phyloP scores from a whole-genome alignment of 1,140 invertebrate species.

The Scaptomyza hsui region DNA sequence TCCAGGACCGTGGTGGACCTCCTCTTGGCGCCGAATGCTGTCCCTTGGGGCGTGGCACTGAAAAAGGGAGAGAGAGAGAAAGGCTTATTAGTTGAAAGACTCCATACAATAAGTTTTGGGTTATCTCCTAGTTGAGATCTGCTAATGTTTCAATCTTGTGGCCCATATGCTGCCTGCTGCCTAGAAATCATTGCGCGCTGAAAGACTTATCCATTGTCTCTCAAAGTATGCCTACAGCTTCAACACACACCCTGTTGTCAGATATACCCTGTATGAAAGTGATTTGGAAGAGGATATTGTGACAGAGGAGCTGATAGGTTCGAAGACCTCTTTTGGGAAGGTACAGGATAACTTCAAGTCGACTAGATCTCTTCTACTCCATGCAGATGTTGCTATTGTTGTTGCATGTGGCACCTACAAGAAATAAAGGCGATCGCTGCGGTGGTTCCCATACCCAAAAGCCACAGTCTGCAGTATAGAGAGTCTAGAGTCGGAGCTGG shows the following conservation, averaged over 20 bases:
- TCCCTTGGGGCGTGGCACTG: slow-evolving; percentile 90
- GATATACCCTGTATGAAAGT: background rate
- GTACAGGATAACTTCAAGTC: background rate
- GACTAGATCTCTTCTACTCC: background rate
- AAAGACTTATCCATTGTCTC: slow-evolving; percentile 73
- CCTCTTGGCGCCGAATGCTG: slow-evolving; percentile 94
- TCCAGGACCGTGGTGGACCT: slow-evolving; percentile 94
- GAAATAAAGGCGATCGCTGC: slow-evolving; percentile 47
- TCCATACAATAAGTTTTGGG: slow-evolving; percentile 5
- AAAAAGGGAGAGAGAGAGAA: slow-evolving; percentile 56
- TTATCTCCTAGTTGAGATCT: slow-evolving; percentile 67
- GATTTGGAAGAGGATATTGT: background rate
- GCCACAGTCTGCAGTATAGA: background rate
- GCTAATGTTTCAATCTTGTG: slow-evolving; percentile 83
- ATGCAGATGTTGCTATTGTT: slow-evolving; percentile 1
- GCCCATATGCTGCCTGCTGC: slow-evolving; percentile 55
- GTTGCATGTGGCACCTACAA: slow-evolving; percentile 57
- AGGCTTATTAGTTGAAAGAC: slow-evolving; percentile 26
- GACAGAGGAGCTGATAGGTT: background rate
- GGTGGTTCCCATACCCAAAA: slow-evolving; percentile 63
- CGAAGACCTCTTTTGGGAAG: too few species aligned
- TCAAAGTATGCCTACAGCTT: slow-evolving; percentile 52
- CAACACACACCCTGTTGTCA: slow-evolving; percentile 58
- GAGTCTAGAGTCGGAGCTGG: slow-evolving; percentile 3
- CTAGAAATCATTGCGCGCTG: slow-evolving; percentile 54